phyloP scores from a whole-genome alignment of 2,113 vertebrate genomes.

The Peucedramus taeniatus region DNA sequence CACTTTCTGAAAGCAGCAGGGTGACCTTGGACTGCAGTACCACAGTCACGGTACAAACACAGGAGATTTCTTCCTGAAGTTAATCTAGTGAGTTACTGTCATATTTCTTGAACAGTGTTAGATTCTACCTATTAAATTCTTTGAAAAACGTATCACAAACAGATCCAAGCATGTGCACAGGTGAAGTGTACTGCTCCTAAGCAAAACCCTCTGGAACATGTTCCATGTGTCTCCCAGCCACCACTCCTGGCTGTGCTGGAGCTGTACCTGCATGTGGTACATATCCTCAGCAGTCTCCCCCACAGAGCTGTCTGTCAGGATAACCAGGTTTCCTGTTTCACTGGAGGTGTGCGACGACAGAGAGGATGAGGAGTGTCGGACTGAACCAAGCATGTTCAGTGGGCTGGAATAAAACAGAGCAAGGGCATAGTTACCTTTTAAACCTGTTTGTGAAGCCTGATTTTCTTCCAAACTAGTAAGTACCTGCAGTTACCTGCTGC shows the following conservation, averaged over 20 bases:
- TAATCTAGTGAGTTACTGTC: not conserved
- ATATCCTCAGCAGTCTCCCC: conserved; percentile 87
- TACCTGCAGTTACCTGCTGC: not conserved
- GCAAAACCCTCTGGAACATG: not conserved
- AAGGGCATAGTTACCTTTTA: not conserved
- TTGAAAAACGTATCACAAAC: not conserved
- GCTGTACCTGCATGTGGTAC: conserved; percentile 88
- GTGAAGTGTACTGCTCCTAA: not conserved
- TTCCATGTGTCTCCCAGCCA: not conserved
- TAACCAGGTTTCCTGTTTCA: conserved; percentile 88
- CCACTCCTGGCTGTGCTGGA: not conserved
- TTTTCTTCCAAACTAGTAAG: not conserved
- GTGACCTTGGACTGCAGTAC: not conserved
- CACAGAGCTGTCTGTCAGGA: conserved; percentile 85
- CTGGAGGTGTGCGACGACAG: conserved; percentile 94
- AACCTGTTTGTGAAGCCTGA: not conserved
- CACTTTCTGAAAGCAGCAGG: not conserved
- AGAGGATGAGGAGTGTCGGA: conserved; percentile 92
- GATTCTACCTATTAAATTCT: not conserved
- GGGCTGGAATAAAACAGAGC: conserved; percentile 77
- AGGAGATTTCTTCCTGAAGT: not conserved
- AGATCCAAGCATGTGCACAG: not conserved
- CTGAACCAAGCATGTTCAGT: conserved; percentile 87
- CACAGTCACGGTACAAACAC: not conserved
- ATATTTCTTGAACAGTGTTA: not conserved